Conservation (phyloP, 2,797 vertebrate species). For the Coreius guichenoti region DNA sequence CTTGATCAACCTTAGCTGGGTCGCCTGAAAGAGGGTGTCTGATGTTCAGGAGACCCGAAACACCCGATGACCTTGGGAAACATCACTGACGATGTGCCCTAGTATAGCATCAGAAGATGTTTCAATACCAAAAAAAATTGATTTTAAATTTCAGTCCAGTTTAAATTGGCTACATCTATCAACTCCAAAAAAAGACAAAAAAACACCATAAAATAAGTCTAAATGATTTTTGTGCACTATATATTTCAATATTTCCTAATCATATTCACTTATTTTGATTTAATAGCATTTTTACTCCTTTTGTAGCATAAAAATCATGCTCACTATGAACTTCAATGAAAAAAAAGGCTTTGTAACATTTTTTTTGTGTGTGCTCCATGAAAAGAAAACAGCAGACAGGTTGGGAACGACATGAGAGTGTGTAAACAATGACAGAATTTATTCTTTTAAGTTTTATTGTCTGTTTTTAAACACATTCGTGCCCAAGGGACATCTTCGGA, state of each 20-base stretch:
- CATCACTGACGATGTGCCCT: no score
- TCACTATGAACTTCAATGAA: neutral
- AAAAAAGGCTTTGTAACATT: neutral
- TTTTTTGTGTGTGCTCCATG: neutral
- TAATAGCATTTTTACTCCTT: no score
- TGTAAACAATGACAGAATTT: constrained; percentile 8
- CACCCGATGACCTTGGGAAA: no score
- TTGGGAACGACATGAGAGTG: neutral
- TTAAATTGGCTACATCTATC: neutral
- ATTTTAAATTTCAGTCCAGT: no score
- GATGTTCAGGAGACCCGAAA: no score
- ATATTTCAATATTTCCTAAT: neutral
- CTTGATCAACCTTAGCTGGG: no score
- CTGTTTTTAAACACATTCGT: constrained; percentile 4
- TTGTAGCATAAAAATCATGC: neutral
- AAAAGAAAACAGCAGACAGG: neutral
- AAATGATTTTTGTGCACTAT: neutral
- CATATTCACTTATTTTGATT: neutral
- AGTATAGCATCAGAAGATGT: no score
- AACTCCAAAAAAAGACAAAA: neutral
- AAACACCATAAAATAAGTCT: neutral
- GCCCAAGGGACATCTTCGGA: neutral
- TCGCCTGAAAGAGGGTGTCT: no score
- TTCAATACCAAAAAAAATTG: no score
- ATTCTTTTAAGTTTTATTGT: neutral